Base-by-base conservation (phyloP, 2,888 invertebrate genomes). In the Acronicta psi region DNA sequence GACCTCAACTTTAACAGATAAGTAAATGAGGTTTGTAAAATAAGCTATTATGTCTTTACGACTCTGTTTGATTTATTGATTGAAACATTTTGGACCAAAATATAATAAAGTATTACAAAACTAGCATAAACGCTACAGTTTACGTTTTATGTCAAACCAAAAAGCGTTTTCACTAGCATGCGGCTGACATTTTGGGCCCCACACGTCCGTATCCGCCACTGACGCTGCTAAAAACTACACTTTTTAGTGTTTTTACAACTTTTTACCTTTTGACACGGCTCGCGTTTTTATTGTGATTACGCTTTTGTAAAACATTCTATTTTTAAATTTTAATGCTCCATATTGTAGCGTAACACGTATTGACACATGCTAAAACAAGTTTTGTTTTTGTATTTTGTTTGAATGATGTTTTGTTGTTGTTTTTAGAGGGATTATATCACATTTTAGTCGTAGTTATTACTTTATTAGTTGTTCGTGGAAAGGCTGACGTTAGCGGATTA, bases 151-250 rank as follows among this genome's bases (percentile, higher is more conserved):
- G 56, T 67, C 82, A 79, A 31, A 62, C 65, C 72, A 60, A 56
- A 81, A 83, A 85, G 80, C 75, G 81, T 85, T 88, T 88, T 82
- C 85, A 84, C 82, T 79, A 80, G 80, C 83, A 82, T 83, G 85
- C 78, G 81, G 71, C 85, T 89, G 89, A 89, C 90, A 87, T 89
- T 89, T 88, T 49, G 85, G 85, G 81, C 81, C 82, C 78, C 84
- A 77, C 84, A 85, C 86, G 88, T 88, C 78, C 84, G 82, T 72
- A 71, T 74, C 80, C 79, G 81, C 69, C 82, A 83, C 83, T 85
- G 86, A 86, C 87, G 85, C 77, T 81, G 86, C 84, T 86, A 88
- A 88, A 84, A 84, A 80, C 80, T 75, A 77, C 61, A 63, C 66
- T 76, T 77, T 75, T 73, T 78, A 74, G 73, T 34, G 3, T 77